Evolutionary conservation across 2,113 vertebrate genomes (phyloP), one percentile per base, ranked within the genome.

Genomic region (Todiramphus chloris): DNA sequence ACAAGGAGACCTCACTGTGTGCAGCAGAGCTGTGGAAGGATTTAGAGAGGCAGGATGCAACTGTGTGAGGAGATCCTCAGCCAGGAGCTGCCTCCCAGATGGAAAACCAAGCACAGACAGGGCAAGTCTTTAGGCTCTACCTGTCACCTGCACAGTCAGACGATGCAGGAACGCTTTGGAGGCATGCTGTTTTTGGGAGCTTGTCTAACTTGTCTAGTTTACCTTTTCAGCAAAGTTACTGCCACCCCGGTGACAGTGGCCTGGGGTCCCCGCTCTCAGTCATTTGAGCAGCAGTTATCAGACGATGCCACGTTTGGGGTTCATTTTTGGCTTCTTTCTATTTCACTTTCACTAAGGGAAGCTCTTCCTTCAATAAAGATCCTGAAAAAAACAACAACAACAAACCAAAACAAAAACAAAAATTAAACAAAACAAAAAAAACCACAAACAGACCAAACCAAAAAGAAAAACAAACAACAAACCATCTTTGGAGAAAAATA

Each of bases 301-400:
- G 44, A 4, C 0, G 0, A 1, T 3, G 64, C 44, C 2, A 0
- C 2, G 4, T 30, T 24, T 5, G 23, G 59, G 25, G 68, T 18
- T 13, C 75, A 14, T 20, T 27, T 89, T 33, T 24, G 31, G 2
- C 70, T 55, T 13, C 17, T 39, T 84, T 37, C 37, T 44, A 10
- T n/a, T 50, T 51, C 13, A 8, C 10, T 15, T 48, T 55, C 7
- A 0, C 10, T 1, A 10, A 17, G 30, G 23, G 5, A 81, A 69
- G 16, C 35, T 48, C 35, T 64, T 33, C 27, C n/a, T 44, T 51
- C 3, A 6, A 2, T 30, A 9, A 33, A 88, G 6, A 35, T 31
- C 10, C 8, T 27, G 17, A 1, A 13, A 16, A 31, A 10, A 14
- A 51, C 5, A 27, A 13, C 46, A 20, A 46, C 46, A 20, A 7